A percentile compares a stretch with the other conserved stretches of the same genome.
These are phyloP conservation scores for Pseudochirops corinnae DNA, from an alignment of 2,797 vertebrate species.

Conservation along the genomic window DNA sequence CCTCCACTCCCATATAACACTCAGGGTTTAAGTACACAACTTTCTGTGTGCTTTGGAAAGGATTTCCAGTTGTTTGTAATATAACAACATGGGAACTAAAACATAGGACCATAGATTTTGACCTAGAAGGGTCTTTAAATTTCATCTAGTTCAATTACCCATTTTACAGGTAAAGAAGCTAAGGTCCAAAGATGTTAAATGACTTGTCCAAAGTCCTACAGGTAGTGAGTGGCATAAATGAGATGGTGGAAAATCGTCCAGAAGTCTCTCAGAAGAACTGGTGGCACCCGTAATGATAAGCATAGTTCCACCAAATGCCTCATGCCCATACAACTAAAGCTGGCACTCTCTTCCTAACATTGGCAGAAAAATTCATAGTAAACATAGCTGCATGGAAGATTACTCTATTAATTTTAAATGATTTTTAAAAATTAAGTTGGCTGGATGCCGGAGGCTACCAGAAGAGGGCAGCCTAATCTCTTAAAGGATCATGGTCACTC, in stretches of 20 bases:
- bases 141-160: neutral
- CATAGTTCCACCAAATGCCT: neutral
- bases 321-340: neutral
- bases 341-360: conserved; percentile 1
- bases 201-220: neutral
- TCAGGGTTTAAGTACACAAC: neutral
- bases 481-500: conserved; percentile 10
- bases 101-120: neutral
- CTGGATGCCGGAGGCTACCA: conserved; percentile 43
- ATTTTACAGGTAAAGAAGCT: neutral
- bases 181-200: neutral
- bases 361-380: neutral
- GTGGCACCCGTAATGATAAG: neutral
- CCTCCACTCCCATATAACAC: neutral
- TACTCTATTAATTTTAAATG: neutral
- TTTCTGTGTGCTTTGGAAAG: neutral
- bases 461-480: conserved; percentile 29
- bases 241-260: neutral
- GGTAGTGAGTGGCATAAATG: neutral
- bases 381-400: conserved; percentile 40
- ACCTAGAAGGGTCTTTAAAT: neutral
- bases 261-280: neutral
- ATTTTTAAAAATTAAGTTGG: neutral
- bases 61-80: neutral
- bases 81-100: neutral